Conservation (phyloP, 2,113 vertebrate species). For the Aptenodytes forsteri region DNA sequence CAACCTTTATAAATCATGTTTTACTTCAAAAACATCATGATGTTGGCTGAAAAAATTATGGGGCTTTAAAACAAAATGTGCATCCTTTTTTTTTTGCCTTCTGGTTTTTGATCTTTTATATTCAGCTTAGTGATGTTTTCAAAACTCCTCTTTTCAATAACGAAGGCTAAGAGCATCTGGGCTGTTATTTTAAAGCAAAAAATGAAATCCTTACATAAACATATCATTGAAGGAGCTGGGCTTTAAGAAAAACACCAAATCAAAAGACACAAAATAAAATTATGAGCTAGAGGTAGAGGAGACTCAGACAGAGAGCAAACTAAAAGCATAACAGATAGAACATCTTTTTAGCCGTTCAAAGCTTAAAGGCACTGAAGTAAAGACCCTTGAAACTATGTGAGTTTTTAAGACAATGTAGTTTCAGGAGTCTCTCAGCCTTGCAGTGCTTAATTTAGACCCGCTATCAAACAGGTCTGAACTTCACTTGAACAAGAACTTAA, state of each 20-base stretch:
- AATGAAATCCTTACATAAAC: slow-evolving; percentile 8
- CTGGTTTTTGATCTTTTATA: slow-evolving; percentile 41
- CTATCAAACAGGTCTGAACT: background rate
- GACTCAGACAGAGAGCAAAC: background rate
- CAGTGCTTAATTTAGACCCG: background rate
- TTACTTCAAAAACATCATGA: background rate
- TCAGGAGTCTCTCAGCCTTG: background rate
- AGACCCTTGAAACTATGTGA: background rate
- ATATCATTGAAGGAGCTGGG: background rate
- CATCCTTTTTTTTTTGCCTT: slow-evolving; percentile 43
- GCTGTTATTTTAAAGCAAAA: slow-evolving; percentile 25
- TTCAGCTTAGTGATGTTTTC: slow-evolving; percentile 12
- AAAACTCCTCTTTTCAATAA: background rate
- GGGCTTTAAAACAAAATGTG: background rate
- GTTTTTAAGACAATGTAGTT: background rate
- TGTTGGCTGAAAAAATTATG: background rate
- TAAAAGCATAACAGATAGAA: background rate
- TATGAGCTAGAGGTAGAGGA: background rate
- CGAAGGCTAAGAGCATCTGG: background rate
- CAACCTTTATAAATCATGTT: background rate
- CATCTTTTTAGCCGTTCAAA: background rate
- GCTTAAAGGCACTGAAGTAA: background rate
- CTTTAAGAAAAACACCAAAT: slow-evolving; percentile 1
- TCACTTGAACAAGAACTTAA: background rate
- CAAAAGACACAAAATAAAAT: slow-evolving; percentile 1